phyloP scores from a whole-genome alignment of 2,888 invertebrate species.

The Andrena minutula region DNA sequence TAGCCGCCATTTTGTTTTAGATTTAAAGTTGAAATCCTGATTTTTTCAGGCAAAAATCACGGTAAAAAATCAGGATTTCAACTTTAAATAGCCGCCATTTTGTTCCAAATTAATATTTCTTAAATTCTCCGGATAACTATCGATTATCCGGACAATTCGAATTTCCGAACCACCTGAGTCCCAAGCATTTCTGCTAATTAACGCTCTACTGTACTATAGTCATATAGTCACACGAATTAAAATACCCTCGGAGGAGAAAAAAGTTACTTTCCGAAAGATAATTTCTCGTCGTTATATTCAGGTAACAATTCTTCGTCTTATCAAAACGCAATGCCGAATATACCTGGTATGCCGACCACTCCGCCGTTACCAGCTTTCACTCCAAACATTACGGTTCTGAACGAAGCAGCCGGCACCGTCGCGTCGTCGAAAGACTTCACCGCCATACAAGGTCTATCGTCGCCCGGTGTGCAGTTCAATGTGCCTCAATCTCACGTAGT shows the following conservation, averaged over 20 bases:
- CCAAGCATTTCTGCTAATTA: too few species aligned
- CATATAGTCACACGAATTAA: background rate
- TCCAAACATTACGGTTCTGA: constrained; percentile 37
- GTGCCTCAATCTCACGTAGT: constrained; percentile 83
- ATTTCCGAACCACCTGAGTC: too few species aligned
- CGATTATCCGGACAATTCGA: too few species aligned
- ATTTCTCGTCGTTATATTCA: constrained; percentile 30
- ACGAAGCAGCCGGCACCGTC: constrained; percentile 28
- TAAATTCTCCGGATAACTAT: too few species aligned
- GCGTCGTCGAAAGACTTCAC: constrained; percentile 66
- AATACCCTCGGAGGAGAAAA: background rate
- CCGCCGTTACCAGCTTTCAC: constrained; percentile 72
- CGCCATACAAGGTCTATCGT: constrained; percentile 71
- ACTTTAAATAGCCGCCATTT: too few species aligned
- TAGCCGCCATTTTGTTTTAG: too few species aligned
- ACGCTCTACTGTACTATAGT: too few species aligned
- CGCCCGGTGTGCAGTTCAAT: constrained; percentile 80
- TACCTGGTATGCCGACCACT: constrained; percentile 82
- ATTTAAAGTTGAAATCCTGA: too few species aligned
- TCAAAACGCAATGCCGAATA: constrained; percentile 76
- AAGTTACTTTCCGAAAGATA: background rate
- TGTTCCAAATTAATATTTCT: too few species aligned
- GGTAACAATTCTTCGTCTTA: constrained; percentile 60
- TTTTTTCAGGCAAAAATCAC: too few species aligned
- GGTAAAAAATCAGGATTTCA: too few species aligned